phyloP scores from a whole-genome alignment of 2,797 vertebrate species.

The Lepilemur ruficaudatus region DNA sequence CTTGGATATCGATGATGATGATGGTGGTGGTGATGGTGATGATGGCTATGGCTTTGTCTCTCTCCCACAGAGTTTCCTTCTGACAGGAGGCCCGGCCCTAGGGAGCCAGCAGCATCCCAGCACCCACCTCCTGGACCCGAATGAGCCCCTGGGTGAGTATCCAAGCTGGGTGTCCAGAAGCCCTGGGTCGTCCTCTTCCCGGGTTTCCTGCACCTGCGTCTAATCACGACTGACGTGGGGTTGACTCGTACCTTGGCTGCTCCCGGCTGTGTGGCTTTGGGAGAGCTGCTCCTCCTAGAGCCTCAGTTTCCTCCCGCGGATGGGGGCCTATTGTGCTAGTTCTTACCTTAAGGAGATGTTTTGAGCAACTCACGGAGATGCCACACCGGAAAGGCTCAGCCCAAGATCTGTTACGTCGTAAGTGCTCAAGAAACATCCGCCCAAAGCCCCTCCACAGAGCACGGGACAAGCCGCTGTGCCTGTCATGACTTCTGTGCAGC shows the following conservation, averaged over 20 bases:
- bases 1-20: not conserved
- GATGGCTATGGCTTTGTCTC: not conserved
- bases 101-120: slow-evolving; percentile 27
- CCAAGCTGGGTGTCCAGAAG: not conserved
- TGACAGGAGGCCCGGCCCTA: slow-evolving; percentile 61
- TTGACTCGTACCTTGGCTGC: not conserved
- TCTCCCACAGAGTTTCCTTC: slow-evolving; percentile 75
- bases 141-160: slow-evolving; percentile 76
- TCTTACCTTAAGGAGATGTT: not conserved
- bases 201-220: not conserved
- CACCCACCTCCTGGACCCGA: slow-evolving; percentile 44
- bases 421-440: not conserved
- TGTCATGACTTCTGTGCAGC: not conserved
- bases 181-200: not conserved
- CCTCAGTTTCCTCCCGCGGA: not conserved
- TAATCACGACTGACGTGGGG: too few species aligned
- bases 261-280: not conserved
- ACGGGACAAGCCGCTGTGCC: fast-evolving
- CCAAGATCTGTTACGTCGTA: not conserved
- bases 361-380: not conserved
- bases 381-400: not conserved
- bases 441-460: not conserved
- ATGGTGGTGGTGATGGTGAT: not conserved
- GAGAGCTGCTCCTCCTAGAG: not conserved
- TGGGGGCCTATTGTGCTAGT: not conserved